Evolutionary conservation across 2,797 vertebrate species (phyloP).

Genomic region (Melanotaenia pygmaea): DNA sequence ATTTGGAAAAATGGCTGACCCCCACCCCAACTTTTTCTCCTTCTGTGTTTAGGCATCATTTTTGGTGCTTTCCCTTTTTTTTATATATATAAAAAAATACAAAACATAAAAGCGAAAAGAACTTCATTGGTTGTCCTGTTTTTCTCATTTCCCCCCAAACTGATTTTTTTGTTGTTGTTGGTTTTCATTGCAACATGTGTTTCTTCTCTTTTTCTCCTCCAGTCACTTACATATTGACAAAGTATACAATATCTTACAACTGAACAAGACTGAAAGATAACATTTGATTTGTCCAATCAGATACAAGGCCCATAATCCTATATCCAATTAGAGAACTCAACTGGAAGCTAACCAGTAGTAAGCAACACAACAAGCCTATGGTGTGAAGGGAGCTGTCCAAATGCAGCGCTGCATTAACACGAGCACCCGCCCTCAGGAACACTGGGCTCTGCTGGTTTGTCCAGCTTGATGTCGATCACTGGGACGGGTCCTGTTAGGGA

Average conservation of each 20-base stretch:
- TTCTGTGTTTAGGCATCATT: slow-evolving; percentile 80
- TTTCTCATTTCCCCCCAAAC: slow-evolving; percentile 74
- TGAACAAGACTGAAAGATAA: slow-evolving; percentile 85
- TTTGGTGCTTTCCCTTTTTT: slow-evolving; percentile 85
- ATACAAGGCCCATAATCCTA: slow-evolving; percentile 81
- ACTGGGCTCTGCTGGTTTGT: slow-evolving; percentile 88
- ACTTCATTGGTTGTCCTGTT: slow-evolving; percentile 71
- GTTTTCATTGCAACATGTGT: slow-evolving; percentile 65
- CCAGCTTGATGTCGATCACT: slow-evolving; percentile 95
- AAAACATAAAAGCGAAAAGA: slow-evolving; percentile 88
- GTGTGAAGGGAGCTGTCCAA: slow-evolving; percentile 85
- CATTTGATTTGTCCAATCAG: slow-evolving; percentile 84
- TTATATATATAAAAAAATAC: slow-evolving; percentile 91
- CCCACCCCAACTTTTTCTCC: slow-evolving; percentile 60
- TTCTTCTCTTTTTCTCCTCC: slow-evolving; percentile 70
- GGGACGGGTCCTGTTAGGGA: slow-evolving; percentile 65
- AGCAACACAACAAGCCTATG: slow-evolving; percentile 93
- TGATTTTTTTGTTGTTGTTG: slow-evolving; percentile 51
- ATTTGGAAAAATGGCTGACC: slow-evolving; percentile 69
- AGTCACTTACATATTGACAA: slow-evolving; percentile 92
- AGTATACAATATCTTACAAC: slow-evolving; percentile 95
- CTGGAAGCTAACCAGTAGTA: slow-evolving; percentile 93
- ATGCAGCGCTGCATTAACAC: slow-evolving; percentile 88
- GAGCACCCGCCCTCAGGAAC: slow-evolving; percentile 91
- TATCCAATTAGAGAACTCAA: slow-evolving; percentile 87